Percentiles rank a stretch among this genome's conserved stretches.
These are phyloP conservation scores for Caenorhabditis imperialis DNA, from an alignment of 2,888 invertebrate species.

Conservation along the genomic window DNA sequence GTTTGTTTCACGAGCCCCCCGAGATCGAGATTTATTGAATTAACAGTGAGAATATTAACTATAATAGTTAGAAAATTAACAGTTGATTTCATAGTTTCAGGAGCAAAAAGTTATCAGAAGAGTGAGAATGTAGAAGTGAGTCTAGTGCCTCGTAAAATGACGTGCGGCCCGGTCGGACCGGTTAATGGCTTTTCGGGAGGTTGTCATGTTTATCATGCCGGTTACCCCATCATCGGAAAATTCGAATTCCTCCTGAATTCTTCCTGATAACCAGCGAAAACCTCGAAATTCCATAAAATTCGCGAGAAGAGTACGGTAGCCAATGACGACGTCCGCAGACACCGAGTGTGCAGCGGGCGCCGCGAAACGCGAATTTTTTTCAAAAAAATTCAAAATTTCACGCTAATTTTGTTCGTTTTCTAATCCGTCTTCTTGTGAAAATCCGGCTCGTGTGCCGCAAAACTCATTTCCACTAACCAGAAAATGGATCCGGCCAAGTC, in stretches of 20 bases:
- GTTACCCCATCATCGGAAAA: too few relatives aligned
- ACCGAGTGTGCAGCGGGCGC: background rate
- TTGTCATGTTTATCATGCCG: too few relatives aligned
- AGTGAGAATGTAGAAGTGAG: too few relatives aligned
- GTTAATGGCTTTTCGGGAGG: constrained; percentile 52
- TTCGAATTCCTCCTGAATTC: too few relatives aligned
- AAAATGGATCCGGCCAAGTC: constrained; percentile 21
- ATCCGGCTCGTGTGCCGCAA: background rate
- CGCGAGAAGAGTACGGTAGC: constrained; percentile 13
- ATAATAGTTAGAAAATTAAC: too few relatives aligned
- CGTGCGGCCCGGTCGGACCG: constrained; percentile 34
- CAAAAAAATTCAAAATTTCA: too few relatives aligned
- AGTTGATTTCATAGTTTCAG: too few relatives aligned
- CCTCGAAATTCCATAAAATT: too few relatives aligned
- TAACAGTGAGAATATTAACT: too few relatives aligned
- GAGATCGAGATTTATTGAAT: constrained; percentile 12
- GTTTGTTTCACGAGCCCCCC: constrained; percentile 47
- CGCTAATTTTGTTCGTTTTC: too few relatives aligned
- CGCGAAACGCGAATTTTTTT: constrained; percentile 6
- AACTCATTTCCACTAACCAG: constrained; percentile 12
- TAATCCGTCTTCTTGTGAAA: constrained; percentile 23
- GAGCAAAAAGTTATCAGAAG: too few relatives aligned
- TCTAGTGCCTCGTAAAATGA: constrained; percentile 34
- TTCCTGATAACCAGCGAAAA: too few relatives aligned
- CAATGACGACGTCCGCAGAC: constrained; percentile 13